Evolutionary conservation across 2,113 vertebrate genomes (phyloP).

Genomic region (Nyctereutes procyonoides): DNA sequence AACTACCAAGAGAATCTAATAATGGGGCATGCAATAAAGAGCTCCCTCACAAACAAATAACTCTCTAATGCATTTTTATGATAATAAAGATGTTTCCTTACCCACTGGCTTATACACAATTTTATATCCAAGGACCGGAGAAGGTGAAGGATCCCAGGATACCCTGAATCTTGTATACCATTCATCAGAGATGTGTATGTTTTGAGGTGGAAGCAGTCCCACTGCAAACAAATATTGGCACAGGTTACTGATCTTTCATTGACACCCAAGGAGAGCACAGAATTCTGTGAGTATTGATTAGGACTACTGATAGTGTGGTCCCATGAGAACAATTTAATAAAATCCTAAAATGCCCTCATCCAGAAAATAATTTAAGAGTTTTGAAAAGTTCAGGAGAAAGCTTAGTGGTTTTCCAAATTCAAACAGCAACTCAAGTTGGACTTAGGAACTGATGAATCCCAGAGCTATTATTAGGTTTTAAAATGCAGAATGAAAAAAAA

Average conservation of each 20-base stretch:
- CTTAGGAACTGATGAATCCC: background rate
- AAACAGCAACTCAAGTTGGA: background rate
- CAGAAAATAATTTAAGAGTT: constrained; percentile 27
- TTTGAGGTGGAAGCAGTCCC: constrained; percentile 93
- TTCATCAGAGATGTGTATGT: constrained; percentile 97
- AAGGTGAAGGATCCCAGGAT: constrained; percentile 94
- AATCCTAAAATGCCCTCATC: background rate
- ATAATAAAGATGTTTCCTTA: constrained; percentile 83
- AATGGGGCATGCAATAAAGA: background rate
- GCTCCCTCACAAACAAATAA: background rate
- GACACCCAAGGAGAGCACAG: background rate
- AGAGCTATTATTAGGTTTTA: background rate
- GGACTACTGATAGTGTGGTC: background rate
- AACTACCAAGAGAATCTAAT: background rate
- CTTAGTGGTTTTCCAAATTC: constrained; percentile 25
- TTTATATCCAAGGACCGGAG: constrained; percentile 96
- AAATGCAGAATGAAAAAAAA: background rate
- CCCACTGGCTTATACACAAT: constrained; percentile 94
- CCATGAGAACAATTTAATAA: background rate
- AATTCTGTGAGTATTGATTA: background rate
- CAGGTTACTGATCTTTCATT: background rate
- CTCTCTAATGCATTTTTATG: background rate
- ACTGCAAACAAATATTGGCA: constrained; percentile 86
- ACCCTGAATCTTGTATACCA: constrained; percentile 99
- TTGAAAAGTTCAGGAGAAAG: background rate